A percentile compares a stretch with the other conserved stretches of the same genome.
Evolutionary conservation across 1,140 invertebrate species (phyloP).

Genomic region (Bombyx mori): DNA sequence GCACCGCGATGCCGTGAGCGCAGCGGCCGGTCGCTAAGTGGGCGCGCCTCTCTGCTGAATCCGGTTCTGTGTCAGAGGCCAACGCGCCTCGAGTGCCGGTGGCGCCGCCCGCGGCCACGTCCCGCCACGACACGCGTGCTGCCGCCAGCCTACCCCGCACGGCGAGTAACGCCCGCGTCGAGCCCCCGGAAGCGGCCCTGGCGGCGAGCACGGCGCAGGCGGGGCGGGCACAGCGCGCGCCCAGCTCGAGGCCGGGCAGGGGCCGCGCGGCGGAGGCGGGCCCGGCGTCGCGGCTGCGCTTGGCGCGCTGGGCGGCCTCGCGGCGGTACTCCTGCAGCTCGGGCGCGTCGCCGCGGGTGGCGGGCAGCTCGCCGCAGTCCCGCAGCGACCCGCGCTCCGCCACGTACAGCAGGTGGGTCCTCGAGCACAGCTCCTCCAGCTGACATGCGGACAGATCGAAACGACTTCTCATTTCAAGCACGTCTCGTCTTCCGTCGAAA

Average conservation of each 20-base stretch:
- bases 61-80: background rate
- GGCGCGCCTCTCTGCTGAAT: conserved; percentile 14
- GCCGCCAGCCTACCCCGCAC: conserved; percentile 16
- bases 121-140: conserved; percentile 18
- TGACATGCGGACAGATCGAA: conserved; percentile 5
- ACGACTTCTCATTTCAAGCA: no score
- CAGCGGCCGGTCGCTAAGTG: conserved; percentile 28
- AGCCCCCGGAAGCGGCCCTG: conserved; percentile 13
- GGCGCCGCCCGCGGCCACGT: conserved; percentile 10
- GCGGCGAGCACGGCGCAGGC: conserved; percentile 1
- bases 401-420: conserved; percentile 85
- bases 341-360: conserved; percentile 76
- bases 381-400: conserved; percentile 83
- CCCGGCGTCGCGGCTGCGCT: conserved; percentile 68
- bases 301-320: conserved; percentile 71
- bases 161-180: conserved; percentile 18
- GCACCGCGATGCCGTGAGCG: conserved; percentile 72
- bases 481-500: no score
- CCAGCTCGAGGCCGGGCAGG: conserved; percentile 71
- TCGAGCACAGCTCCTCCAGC: conserved; percentile 49
- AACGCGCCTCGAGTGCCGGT: conserved; percentile 14
- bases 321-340: conserved; percentile 88
- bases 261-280: conserved; percentile 81
- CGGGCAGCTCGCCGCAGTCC: conserved; percentile 83
- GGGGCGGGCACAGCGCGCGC: conserved; percentile 8